phyloP scores from a whole-genome alignment of 2,797 vertebrate species.

The Alca torda region DNA sequence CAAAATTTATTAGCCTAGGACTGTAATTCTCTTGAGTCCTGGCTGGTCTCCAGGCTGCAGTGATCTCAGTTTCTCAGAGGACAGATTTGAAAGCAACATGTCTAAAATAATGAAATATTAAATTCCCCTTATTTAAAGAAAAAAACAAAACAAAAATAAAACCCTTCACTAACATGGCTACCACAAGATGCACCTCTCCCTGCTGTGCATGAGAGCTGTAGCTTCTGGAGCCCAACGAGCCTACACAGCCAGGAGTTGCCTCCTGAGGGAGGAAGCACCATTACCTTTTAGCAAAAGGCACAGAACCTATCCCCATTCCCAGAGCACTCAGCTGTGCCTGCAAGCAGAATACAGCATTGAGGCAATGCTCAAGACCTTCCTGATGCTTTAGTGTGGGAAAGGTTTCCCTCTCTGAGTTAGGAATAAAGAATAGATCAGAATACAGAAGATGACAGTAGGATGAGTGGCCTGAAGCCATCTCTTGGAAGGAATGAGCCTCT shows the following conservation, averaged over 20 bases:
- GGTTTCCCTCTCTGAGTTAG: neutral
- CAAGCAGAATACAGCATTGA: neutral
- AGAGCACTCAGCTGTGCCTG: neutral
- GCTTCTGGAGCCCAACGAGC: neutral
- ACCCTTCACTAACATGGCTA: neutral
- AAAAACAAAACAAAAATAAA: neutral
- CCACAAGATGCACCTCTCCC: neutral
- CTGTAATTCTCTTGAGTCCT: constrained; percentile 1
- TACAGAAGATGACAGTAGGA: neutral
- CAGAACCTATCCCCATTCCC: neutral
- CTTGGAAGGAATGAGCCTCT: neutral
- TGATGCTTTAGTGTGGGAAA: neutral
- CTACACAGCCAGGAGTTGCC: neutral
- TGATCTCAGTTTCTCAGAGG: constrained; percentile 31
- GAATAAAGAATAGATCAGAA: neutral
- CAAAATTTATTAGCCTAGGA: constrained; percentile 37
- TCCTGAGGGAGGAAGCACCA: neutral
- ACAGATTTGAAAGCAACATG: neutral
- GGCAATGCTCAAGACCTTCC: neutral
- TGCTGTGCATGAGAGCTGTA: neutral
- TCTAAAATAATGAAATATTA: constrained; percentile 9
- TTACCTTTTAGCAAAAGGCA: neutral
- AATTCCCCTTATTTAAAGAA: neutral
- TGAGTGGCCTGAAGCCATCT: neutral
- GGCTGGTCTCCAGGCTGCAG: neutral